Base-by-base conservation (phyloP, 2,797 vertebrate genomes). In the Myotis vivesi region DNA sequence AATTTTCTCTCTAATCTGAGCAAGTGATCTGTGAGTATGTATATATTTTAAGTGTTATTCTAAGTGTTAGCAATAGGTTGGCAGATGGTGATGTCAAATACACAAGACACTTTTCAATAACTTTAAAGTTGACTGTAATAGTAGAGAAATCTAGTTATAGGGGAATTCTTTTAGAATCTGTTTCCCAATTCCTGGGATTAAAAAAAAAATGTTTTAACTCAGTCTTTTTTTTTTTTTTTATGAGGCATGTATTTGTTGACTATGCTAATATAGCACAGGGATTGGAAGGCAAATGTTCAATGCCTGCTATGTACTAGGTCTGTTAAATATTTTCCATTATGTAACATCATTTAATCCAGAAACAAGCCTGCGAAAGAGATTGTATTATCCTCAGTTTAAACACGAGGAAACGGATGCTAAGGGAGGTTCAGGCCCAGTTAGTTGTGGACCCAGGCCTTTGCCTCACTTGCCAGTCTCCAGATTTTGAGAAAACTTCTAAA, bases 1-100 rank as follows among this genome's bases (percentile, higher is more conserved):
- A 79, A 77, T 66, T 95, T 88, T 57, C 75, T 95, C 17, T 55
- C 88, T 82, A 57, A 71, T 91, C 38, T 84, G 83, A 62, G 38
- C 51, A 68, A 2, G n/a, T 22, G 59, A 49, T 97, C 94, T 97
- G 51, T 75, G 41, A 86, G 41, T 2, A 1, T 84, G 93, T 92
- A 41, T 44, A 22, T 57, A 72, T 77, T 49, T 80, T 84, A 66
- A 55, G 38, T 77, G 33, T 83, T 46, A 72, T 72, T 49, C 66
- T 84, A 66, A 49, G 38, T 83, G 33, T 93, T 89, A 77, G 25
- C 22, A 57, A 44, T 79, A 46, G 30, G 36, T 73, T 69, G 85
- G 53, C 36, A 46, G n/a, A 72, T 68, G 28, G 62, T 84, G 8
- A 84, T 41, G 8, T 71, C 66, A 22, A 83, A 57, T 23, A 55